Conservation (phyloP, 2,113 vertebrate genomes). For the Chaenogobius annularis region DNA sequence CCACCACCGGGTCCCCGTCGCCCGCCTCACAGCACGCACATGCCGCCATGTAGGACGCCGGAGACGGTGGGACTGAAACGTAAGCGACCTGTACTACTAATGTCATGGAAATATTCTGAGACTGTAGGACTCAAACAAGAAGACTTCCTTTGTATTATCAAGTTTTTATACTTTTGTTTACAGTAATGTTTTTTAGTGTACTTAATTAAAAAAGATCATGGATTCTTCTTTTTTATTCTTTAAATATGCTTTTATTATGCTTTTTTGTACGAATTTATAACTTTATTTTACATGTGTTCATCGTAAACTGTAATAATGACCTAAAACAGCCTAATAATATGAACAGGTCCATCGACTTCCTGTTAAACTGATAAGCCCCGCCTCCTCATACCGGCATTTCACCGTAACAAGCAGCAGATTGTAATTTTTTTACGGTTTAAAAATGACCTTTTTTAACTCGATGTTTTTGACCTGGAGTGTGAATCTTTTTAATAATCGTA, state of each 20-base stretch:
- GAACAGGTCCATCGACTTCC: no score
- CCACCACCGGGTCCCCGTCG: conserved; percentile 38
- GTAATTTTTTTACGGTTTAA: no score
- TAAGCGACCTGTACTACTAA: background rate
- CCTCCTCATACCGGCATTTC: no score
- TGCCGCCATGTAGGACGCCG: conserved; percentile 50
- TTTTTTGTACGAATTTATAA: no score
- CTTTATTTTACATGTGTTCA: no score
- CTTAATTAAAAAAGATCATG: conserved; percentile 32
- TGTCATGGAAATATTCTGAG: background rate
- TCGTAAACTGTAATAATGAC: no score
- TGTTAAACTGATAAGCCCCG: no score
- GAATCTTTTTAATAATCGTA: no score
- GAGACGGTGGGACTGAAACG: background rate
- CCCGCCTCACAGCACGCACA: conserved; percentile 66
- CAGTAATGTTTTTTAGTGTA: conserved; percentile 43
- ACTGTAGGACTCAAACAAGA: background rate
- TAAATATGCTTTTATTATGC: background rate
- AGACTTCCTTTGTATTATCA: background rate
- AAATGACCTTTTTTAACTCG: no score
- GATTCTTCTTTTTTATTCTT: conserved; percentile 9
- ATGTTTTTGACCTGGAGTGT: no score
- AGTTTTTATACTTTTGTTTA: conserved; percentile 30
- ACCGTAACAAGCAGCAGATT: no score
- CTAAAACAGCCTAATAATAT: no score